A percentile compares a stretch with the other conserved stretches of the same genome.
Evolutionary conservation across 2,113 vertebrate species (phyloP).

Genomic region (Anas platyrhynchos): DNA sequence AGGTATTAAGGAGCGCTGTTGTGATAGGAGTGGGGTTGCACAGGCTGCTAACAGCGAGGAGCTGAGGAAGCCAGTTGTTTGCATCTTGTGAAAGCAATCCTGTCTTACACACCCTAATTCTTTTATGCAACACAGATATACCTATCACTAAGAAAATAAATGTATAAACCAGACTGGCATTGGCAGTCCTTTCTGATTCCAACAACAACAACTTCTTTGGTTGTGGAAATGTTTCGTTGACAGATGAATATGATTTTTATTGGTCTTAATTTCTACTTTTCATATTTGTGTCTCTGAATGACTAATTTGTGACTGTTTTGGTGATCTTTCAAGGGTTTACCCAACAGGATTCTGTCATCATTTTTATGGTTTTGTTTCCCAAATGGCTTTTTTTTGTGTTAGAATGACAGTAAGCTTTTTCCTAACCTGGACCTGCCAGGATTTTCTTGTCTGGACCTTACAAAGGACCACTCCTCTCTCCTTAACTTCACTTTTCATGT

Average conservation of each 20-base stretch:
- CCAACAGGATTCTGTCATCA: accelerated
- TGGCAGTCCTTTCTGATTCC: background rate
- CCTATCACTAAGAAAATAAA: background rate
- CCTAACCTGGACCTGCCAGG: background rate
- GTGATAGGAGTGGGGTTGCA: slow-evolving; percentile 11
- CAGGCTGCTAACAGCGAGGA: background rate
- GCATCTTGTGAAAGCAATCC: background rate
- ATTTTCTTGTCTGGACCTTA: background rate
- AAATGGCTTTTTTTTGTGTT: background rate
- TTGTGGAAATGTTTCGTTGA: background rate
- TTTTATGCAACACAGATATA: background rate
- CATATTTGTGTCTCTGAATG: background rate
- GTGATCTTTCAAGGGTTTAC: background rate
- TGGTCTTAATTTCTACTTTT: background rate
- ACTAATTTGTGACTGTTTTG: background rate
- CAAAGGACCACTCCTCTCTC: background rate
- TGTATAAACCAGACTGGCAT: background rate
- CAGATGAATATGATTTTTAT: background rate
- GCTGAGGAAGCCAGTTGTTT: background rate
- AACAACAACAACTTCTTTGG: background rate
- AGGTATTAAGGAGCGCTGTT: background rate
- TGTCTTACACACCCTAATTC: background rate
- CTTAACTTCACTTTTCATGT: accelerated
- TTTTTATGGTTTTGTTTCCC: background rate
- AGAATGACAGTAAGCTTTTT: background rate